A percentile compares a stretch with the other conserved stretches of the same genome.
phyloP scores from a whole-genome alignment of 1,140 invertebrate genomes.

The Orius laevigatus region DNA sequence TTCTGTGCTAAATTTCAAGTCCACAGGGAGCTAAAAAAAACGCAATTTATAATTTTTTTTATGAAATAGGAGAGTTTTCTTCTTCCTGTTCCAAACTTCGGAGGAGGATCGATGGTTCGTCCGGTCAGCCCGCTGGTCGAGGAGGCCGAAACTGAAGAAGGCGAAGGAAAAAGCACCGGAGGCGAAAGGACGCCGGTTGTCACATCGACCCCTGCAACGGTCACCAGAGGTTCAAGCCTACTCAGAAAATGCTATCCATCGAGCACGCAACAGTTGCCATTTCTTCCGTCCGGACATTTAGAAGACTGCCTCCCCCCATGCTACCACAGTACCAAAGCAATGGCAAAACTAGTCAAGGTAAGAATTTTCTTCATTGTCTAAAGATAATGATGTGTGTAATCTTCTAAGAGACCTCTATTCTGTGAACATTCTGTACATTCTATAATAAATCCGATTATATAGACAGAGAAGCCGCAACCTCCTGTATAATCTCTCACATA shows the following conservation, averaged over 20 bases:
- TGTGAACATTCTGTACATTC: background rate
- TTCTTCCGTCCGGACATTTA: slow-evolving; percentile 25
- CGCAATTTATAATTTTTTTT: background rate
- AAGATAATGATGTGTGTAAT: background rate
- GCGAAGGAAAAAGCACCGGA: slow-evolving; percentile 13
- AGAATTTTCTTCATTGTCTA: slow-evolving; percentile 14
- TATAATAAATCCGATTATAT: background rate
- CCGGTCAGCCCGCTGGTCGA: slow-evolving; percentile 25
- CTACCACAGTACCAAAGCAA: slow-evolving; percentile 36
- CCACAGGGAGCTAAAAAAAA: too few relatives aligned
- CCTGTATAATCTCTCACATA: background rate
- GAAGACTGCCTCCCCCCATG: slow-evolving; percentile 36
- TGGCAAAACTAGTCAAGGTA: slow-evolving; percentile 39
- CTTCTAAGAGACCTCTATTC: background rate
- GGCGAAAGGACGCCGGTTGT: slow-evolving; percentile 25
- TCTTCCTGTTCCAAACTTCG: slow-evolving; percentile 25
- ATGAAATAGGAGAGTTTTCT: slow-evolving; percentile 25
- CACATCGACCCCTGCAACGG: slow-evolving; percentile 11
- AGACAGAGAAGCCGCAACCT: too few relatives aligned
- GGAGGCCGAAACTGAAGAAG: slow-evolving; percentile 26
- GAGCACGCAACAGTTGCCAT: slow-evolving; percentile 21
- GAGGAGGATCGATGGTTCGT: slow-evolving; percentile 25
- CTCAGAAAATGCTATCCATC: slow-evolving; percentile 26
- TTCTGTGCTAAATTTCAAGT: too few relatives aligned
- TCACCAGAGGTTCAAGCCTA: slow-evolving; percentile 18